These are phyloP conservation scores for Autographa pulchrina DNA, from an alignment of 2,888 invertebrate genomes.

Conservation along the genomic window DNA sequence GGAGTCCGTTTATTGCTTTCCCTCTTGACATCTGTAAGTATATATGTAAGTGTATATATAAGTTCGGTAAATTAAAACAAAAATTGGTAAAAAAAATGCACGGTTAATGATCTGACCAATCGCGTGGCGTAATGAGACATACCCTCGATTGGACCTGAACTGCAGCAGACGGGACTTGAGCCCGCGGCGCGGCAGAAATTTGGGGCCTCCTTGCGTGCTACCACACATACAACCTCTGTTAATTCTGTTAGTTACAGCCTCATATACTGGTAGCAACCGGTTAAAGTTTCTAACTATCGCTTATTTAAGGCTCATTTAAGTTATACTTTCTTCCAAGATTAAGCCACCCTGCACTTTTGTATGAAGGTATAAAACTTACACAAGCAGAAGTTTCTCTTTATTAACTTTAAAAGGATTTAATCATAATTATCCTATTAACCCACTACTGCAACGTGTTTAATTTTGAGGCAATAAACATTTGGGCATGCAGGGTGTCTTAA, in stretches of 20 bases:
- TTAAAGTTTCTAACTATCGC: slow-evolving; percentile 9
- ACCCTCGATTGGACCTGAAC: slow-evolving; percentile 97
- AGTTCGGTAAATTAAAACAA: not conserved
- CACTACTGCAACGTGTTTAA: too few species aligned
- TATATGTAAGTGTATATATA: too few species aligned
- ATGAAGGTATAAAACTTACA: too few species aligned
- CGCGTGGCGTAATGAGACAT: slow-evolving; percentile 86
- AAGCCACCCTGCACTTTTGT: too few species aligned
- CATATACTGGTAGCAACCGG: slow-evolving; percentile 21
- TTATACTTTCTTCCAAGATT: too few species aligned
- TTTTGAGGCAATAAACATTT: too few species aligned
- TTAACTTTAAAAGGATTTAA: too few species aligned
- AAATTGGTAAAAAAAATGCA: not conserved
- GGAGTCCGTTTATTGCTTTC: too few species aligned
- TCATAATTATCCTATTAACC: too few species aligned
- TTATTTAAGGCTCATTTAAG: slow-evolving; percentile 8
- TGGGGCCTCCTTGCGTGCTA: slow-evolving; percentile 93
- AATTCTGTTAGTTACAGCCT: slow-evolving; percentile 59
- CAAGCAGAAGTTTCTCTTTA: too few species aligned
- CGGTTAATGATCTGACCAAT: slow-evolving; percentile 79
- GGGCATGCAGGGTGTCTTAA: not conserved
- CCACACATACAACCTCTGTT: slow-evolving; percentile 72
- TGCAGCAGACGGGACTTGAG: slow-evolving; percentile 97
- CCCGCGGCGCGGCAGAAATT: slow-evolving; percentile 96
- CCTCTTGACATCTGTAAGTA: too few species aligned